Conservation (phyloP, 2,888 invertebrate genomes). For the Escarpia spicata region DNA sequence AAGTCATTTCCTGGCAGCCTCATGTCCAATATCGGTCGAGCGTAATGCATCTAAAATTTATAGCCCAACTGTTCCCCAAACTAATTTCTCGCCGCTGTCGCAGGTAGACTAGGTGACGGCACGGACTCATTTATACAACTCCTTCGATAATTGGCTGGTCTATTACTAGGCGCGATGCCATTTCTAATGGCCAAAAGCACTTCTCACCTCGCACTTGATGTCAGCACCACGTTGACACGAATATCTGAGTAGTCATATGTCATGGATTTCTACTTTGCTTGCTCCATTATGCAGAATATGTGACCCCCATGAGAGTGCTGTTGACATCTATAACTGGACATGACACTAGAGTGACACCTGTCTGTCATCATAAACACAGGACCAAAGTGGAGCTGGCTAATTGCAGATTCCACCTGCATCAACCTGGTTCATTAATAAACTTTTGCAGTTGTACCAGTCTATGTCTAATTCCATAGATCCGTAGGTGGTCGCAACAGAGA, state of each 20-base stretch:
- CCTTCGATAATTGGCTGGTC: constrained; percentile 16
- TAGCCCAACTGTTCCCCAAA: neutral
- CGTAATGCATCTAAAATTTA: neutral
- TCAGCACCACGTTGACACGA: neutral
- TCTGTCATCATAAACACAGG: neutral
- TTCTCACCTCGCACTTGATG: neutral
- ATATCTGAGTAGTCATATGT: constrained; percentile 10
- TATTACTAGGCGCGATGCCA: neutral
- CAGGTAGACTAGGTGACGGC: neutral
- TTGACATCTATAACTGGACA: neutral
- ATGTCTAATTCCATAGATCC: too few species aligned
- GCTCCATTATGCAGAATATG: neutral
- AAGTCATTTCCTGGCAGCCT: neutral
- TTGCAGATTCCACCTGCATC: too few species aligned
- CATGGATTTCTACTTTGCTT: neutral
- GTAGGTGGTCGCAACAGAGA: too few species aligned
- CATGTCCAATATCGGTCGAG: neutral
- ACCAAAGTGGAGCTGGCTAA: too few species aligned
- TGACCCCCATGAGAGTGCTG: neutral
- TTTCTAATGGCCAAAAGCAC: constrained; percentile 16
- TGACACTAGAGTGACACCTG: neutral
- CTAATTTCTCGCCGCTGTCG: neutral
- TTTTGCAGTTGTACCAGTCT: too few species aligned
- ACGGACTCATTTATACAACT: neutral
- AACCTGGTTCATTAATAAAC: too few species aligned